These are phyloP conservation scores for Apotomis betuletana DNA, from an alignment of 2,888 invertebrate genomes.

Conservation along the genomic window DNA sequence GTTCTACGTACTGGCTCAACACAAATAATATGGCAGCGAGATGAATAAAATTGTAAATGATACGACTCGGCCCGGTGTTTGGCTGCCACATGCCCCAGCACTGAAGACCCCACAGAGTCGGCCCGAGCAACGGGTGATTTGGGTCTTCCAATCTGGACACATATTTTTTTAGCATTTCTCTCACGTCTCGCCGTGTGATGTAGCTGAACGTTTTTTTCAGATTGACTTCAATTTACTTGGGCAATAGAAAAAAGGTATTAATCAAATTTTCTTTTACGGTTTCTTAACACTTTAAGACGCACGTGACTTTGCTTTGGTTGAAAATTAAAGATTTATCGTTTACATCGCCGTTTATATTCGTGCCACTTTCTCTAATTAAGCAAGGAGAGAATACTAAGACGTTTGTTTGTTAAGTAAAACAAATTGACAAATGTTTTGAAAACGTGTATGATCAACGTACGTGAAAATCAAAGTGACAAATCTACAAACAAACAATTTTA, in stretches of 20 bases:
- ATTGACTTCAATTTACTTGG: constrained; percentile 38
- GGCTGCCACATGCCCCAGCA: constrained; percentile 66
- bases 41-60: constrained; percentile 57
- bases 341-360: background rate
- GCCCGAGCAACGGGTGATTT: constrained; percentile 59
- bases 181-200: constrained; percentile 38
- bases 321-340: constrained; percentile 2
- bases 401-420: background rate
- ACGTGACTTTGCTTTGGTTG: constrained; percentile 19
- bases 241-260: constrained; percentile 19
- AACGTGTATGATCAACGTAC: background rate
- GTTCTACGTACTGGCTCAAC: constrained; percentile 67
- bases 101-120: constrained; percentile 59
- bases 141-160: constrained; percentile 51
- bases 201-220: constrained; percentile 34
- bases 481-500: constrained; percentile 8
- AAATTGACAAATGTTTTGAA: no score
- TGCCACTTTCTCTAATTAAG: background rate
- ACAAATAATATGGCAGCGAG: constrained; percentile 59
- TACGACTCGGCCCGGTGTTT: constrained; percentile 45
- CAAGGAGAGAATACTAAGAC: no score
- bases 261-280: constrained; percentile 28
- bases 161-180: constrained; percentile 43
- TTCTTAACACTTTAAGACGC: constrained; percentile 13
- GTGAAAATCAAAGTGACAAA: background rate